These are phyloP conservation scores for Archips crataeganus DNA, from an alignment of 2,888 invertebrate species.

Conservation along the genomic window DNA sequence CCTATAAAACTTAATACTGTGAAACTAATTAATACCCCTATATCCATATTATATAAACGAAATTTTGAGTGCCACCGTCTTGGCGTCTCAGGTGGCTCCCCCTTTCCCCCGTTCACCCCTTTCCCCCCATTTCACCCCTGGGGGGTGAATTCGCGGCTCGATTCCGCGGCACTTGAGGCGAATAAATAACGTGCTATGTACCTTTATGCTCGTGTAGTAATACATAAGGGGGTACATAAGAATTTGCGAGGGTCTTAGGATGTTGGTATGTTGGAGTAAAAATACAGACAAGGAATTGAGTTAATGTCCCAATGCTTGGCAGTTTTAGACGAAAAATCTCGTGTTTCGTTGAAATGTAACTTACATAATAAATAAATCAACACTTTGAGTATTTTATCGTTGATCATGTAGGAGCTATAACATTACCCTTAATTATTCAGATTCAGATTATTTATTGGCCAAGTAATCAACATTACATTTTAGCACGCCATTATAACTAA, in stretches of 20 bases:
- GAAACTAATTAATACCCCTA: slow-evolving; percentile 42
- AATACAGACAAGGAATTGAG: background rate
- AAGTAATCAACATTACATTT: too few relatives aligned
- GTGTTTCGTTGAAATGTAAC: too few relatives aligned
- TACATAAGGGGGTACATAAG: slow-evolving; percentile 37
- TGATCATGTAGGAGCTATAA: too few relatives aligned
- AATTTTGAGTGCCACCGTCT: slow-evolving; percentile 43
- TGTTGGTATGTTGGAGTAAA: slow-evolving; percentile 10
- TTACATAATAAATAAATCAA: too few relatives aligned
- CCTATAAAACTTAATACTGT: slow-evolving; percentile 39
- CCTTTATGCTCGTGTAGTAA: slow-evolving; percentile 33
- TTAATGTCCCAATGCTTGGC: too few relatives aligned
- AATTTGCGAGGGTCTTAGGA: slow-evolving; percentile 23
- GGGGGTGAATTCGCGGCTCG: slow-evolving; percentile 35
- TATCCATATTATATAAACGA: slow-evolving; percentile 44
- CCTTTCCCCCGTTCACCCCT: background rate
- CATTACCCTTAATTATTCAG: too few relatives aligned
- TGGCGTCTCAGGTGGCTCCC: slow-evolving; percentile 42
- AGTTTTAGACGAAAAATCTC: too few relatives aligned
- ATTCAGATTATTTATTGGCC: too few relatives aligned
- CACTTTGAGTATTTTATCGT: too few relatives aligned
- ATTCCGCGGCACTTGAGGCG: slow-evolving; percentile 42
- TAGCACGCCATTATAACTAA: too few relatives aligned
- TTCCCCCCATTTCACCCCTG: slow-evolving; percentile 5
- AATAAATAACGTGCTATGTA: slow-evolving; percentile 42